These are phyloP conservation scores for Cyphomyrus plagiostoma DNA, from an alignment of 2,113 vertebrate species.

Conservation along the genomic window DNA sequence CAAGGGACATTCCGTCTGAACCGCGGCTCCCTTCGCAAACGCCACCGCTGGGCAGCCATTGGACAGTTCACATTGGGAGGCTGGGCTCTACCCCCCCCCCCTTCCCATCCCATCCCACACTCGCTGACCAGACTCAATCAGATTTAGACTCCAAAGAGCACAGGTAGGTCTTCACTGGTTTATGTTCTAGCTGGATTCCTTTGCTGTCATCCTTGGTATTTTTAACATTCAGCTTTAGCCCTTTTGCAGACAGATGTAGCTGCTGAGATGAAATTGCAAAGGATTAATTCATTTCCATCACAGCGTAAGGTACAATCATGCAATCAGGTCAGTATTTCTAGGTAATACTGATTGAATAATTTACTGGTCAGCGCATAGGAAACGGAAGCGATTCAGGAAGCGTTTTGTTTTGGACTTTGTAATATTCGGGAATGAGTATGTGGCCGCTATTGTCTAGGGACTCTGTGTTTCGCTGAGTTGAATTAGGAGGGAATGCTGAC, in stretches of 20 bases:
- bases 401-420: background rate
- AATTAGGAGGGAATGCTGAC: background rate
- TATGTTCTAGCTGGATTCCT: background rate
- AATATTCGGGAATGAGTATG: background rate
- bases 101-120: background rate
- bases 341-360: background rate
- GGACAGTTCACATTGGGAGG: conserved; percentile 2
- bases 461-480: background rate
- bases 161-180: conserved; percentile 10
- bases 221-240: background rate
- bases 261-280: background rate
- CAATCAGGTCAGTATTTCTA: background rate
- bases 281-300: background rate
- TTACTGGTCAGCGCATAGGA: background rate
- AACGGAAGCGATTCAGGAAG: background rate
- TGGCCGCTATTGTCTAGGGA: background rate
- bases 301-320: background rate
- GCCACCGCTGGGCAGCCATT: background rate
- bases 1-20: background rate
- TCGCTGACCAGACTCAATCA: background rate
- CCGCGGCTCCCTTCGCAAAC: background rate
- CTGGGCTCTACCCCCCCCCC: background rate
- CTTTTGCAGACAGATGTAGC: background rate
- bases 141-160: background rate
- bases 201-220: background rate